Base-by-base conservation (phyloP, 1,140 invertebrate genomes). In the Drosophila nebulosa region DNA sequence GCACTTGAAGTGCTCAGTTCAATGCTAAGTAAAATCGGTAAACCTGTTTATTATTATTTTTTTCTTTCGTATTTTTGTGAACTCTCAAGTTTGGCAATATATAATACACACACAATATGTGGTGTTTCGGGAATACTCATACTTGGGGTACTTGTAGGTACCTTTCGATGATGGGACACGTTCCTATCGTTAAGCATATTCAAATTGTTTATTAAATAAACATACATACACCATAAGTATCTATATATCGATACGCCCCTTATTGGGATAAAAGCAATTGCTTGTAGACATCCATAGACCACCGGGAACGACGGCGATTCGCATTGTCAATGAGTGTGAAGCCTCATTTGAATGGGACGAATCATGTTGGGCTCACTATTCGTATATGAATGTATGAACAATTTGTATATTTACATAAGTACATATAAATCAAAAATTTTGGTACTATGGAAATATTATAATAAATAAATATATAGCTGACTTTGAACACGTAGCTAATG, bases 401-500 rank as follows among this genome's bases (percentile, higher is more conserved):
- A 39, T 39, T 4, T 39, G 14, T 39, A 16, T 16, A 39, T 16
- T 5, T 39, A 39, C 14, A 16, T 14, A 39, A 6, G 6, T 39
- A 16, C 36, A 42, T 18, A 42, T 42, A 18, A 42, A 42, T 42
- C 39, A 42, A 32, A 32, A 32, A 1, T 32, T 32, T 32, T 32
- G 39, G 16, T 46, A 39, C 4, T 16, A 39, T 14, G n/a, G 3
- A 36, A n/a, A 14, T n/a, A 46, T 46, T 21, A 46, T 21, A 46
- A 46, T 46, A 46, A 32, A 32, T 32, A 32, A 32, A 46, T 46
- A 46, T 21, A 39, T 30, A 64, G 58, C 66, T 51, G 57, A 70
- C 14, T 56, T n/a, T 51, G 24, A 30, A 46, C 71, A 73, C 55
- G 68, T 73, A 50, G 52, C 39, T 27, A 16, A 39, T 30, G 16